These are phyloP conservation scores for Mesocricetus auratus DNA, from an alignment of 2,113 vertebrate genomes.

Conservation along the genomic window DNA sequence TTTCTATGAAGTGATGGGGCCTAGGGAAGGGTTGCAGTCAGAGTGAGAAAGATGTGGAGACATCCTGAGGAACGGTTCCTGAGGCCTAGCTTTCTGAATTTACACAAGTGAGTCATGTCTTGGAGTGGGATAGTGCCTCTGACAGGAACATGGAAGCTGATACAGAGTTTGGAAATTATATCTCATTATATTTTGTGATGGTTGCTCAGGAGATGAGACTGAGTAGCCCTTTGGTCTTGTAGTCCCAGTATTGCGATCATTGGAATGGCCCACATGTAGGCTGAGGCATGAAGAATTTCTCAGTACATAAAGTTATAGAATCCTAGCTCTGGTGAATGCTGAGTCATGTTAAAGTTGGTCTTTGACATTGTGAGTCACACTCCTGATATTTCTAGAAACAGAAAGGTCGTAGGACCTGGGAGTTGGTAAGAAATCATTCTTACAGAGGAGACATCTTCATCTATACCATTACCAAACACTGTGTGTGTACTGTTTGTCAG, in stretches of 20 bases:
- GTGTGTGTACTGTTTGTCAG: not conserved
- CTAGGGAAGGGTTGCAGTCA: not conserved
- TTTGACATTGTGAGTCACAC: not conserved
- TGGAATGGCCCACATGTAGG: not conserved
- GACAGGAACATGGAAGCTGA: not conserved
- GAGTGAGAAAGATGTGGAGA: not conserved
- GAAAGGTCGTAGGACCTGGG: not conserved
- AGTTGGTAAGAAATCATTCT: not conserved
- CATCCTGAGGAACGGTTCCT: not conserved
- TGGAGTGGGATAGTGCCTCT: not conserved
- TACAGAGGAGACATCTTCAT: not conserved
- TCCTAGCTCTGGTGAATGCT: not conserved
- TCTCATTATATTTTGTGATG: not conserved
- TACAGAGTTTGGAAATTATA: not conserved
- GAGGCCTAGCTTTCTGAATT: not conserved
- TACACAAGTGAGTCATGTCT: not conserved
- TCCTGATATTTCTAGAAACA: not conserved
- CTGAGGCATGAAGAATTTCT: not conserved
- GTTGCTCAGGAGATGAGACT: not conserved
- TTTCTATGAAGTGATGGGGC: not conserved
- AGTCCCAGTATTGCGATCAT: not conserved
- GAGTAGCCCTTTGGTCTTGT: fast-evolving
- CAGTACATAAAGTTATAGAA: not conserved
- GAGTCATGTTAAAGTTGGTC: not conserved
- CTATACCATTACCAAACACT: not conserved